Percentiles rank a stretch among this genome's conserved stretches.
Conservation (phyloP, 2,113 vertebrate species). For the Myxocyprinus asiaticus region DNA sequence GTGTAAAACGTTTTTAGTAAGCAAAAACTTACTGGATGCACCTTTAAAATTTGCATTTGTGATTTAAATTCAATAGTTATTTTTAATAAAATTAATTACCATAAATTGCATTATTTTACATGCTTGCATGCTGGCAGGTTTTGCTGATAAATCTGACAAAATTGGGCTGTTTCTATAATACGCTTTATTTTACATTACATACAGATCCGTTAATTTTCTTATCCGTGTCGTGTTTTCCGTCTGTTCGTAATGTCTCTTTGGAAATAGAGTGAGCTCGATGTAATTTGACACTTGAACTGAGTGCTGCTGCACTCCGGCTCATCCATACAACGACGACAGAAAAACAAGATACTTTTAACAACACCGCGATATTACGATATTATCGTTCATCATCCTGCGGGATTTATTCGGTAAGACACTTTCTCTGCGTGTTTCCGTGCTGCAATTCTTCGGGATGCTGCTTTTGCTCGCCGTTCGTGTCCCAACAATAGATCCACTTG, state of each 20-base stretch:
- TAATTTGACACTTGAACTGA: conserved; percentile 23
- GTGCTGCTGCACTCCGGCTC: not conserved
- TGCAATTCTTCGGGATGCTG: not conserved
- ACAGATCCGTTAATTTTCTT: not conserved
- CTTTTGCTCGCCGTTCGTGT: not conserved
- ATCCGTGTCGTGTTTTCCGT: conserved; percentile 59
- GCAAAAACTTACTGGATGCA: too few relatives aligned
- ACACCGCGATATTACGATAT: not conserved
- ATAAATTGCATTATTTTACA: too few relatives aligned
- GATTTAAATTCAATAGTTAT: too few relatives aligned
- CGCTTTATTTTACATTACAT: not conserved
- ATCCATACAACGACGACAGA: not conserved
- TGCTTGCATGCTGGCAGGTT: too few relatives aligned
- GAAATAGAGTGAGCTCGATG: conserved; percentile 29
- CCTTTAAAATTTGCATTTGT: too few relatives aligned
- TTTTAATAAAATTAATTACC: too few relatives aligned
- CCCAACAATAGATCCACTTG: not conserved
- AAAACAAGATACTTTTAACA: not conserved
- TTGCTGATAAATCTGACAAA: too few relatives aligned
- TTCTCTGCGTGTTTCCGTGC: not conserved
- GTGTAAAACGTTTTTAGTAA: too few relatives aligned
- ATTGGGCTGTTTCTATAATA: too few relatives aligned
- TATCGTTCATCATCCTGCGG: not conserved
- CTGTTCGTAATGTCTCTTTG: conserved; percentile 57
- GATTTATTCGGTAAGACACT: conserved; percentile 20